Conservation (phyloP, 1,140 invertebrate species). For the Charaxes varanes region DNA sequence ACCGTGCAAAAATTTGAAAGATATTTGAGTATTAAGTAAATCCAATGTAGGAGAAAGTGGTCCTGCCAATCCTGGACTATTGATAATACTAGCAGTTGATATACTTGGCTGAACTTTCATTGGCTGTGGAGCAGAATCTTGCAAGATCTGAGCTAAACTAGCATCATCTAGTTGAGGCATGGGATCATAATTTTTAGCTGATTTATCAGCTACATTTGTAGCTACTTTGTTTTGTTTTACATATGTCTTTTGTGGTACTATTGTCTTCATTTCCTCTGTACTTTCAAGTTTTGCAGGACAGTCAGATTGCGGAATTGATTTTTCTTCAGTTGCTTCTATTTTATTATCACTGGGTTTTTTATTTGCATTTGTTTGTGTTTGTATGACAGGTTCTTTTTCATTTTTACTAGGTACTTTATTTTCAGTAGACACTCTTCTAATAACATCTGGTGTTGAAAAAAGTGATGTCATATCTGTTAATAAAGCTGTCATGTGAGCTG, state of each 20-base stretch:
- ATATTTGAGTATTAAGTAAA: too few relatives aligned
- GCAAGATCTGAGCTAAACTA: slow-evolving; percentile 64
- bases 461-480: slow-evolving; percentile 79
- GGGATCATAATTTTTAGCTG: slow-evolving; percentile 46
- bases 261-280: slow-evolving; percentile 39
- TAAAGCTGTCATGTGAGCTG: slow-evolving; percentile 76
- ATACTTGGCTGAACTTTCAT: slow-evolving; percentile 63
- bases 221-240: slow-evolving; percentile 37
- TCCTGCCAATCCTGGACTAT: slow-evolving; percentile 51
- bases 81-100: slow-evolving; percentile 65
- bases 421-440: slow-evolving; percentile 78
- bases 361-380: slow-evolving; percentile 14
- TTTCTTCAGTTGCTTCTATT: slow-evolving; percentile 35
- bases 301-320: slow-evolving; percentile 9
- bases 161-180: slow-evolving; percentile 68
- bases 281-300: slow-evolving; percentile 31
- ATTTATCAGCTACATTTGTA: slow-evolving; percentile 34
- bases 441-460: slow-evolving; percentile 86
- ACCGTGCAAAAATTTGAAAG: too few relatives aligned
- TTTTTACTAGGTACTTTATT: slow-evolving; percentile 48
- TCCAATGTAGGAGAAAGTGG: slow-evolving; percentile 68
- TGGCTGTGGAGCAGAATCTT: slow-evolving; percentile 43
- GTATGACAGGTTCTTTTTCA: slow-evolving; percentile 42
- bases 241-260: slow-evolving; percentile 41
- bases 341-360: slow-evolving; percentile 45